Evolutionary conservation across 2,888 invertebrate genomes (phyloP).

Genomic region (Digitonthophagus gazella): DNA sequence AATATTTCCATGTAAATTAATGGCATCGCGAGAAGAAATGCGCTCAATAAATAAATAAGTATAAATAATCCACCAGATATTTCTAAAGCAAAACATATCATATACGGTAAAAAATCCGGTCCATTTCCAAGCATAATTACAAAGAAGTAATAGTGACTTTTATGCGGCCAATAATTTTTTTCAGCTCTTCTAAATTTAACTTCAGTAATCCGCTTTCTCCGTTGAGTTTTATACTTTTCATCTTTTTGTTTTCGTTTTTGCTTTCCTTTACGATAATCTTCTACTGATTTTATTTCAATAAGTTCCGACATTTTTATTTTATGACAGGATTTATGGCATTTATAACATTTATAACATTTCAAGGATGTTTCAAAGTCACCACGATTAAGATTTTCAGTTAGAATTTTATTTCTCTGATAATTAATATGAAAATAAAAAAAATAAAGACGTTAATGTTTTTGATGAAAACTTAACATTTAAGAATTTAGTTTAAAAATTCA

Average conservation of each 20-base stretch:
- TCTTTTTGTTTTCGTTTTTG: slow-evolving; percentile 13
- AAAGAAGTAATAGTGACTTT: slow-evolving; percentile 28
- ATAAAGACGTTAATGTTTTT: too few species aligned
- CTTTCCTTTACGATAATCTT: neutral
- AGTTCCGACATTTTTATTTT: neutral
- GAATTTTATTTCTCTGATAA: too few species aligned
- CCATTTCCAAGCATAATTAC: slow-evolving; percentile 30
- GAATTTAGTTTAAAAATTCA: too few species aligned
- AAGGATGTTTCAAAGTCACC: too few species aligned
- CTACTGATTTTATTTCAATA: slow-evolving; percentile 9
- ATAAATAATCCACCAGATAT: slow-evolving; percentile 33
- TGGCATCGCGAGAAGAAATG: slow-evolving; percentile 33
- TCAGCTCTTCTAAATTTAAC: slow-evolving; percentile 19
- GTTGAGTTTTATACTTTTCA: slow-evolving; percentile 12
- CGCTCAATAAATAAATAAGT: slow-evolving; percentile 24
- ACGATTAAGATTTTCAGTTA: too few species aligned
- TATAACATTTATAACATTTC: too few species aligned
- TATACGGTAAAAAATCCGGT: slow-evolving; percentile 29
- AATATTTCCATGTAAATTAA: slow-evolving; percentile 37
- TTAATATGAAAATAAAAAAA: too few species aligned
- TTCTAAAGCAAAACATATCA: slow-evolving; percentile 26
- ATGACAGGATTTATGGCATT: neutral
- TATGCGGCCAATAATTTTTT: slow-evolving; percentile 31
- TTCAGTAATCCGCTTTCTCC: neutral
- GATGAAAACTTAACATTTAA: too few species aligned